Percentiles rank a stretch among this genome's conserved stretches.
phyloP scores from a whole-genome alignment of 2,888 invertebrate species.

The Yponomeuta evonymella region DNA sequence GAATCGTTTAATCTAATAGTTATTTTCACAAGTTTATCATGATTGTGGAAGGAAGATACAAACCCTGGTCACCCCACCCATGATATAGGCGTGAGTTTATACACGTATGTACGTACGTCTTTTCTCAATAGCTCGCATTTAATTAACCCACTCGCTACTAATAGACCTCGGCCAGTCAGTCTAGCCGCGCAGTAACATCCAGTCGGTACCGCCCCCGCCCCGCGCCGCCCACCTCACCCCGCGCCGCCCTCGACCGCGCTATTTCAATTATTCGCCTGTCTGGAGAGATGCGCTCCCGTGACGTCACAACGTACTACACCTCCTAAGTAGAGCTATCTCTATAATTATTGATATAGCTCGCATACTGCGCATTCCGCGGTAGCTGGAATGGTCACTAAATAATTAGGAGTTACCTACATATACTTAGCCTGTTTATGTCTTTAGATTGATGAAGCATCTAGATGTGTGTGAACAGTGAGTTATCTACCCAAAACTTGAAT shows the following conservation, averaged over 20 bases:
- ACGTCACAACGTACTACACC: not conserved
- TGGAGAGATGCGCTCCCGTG: not conserved
- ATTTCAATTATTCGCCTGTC: slow-evolving; percentile 1
- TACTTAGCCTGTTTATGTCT: no score
- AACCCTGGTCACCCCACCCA: no score
- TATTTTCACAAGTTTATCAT: no score
- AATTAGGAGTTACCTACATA: not conserved
- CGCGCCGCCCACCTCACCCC: not conserved
- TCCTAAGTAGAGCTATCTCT: not conserved
- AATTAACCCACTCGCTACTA: not conserved
- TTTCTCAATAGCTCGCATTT: not conserved
- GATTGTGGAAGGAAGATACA: no score
- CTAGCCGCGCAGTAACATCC: not conserved
- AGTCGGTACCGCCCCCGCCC: not conserved
- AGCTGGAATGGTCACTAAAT: not conserved
- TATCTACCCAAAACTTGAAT: no score
- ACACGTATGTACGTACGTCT: no score
- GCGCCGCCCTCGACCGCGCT: not conserved
- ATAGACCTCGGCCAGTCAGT: not conserved
- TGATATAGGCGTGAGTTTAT: no score
- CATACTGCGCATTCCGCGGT: not conserved
- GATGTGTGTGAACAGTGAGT: no score
- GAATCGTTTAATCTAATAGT: no score
- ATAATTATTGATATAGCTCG: not conserved
- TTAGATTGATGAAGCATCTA: no score